A percentile compares a stretch with the other conserved stretches of the same genome.
Conservation (phyloP, 2,113 vertebrate species). For the Sinosuthora webbiana region DNA sequence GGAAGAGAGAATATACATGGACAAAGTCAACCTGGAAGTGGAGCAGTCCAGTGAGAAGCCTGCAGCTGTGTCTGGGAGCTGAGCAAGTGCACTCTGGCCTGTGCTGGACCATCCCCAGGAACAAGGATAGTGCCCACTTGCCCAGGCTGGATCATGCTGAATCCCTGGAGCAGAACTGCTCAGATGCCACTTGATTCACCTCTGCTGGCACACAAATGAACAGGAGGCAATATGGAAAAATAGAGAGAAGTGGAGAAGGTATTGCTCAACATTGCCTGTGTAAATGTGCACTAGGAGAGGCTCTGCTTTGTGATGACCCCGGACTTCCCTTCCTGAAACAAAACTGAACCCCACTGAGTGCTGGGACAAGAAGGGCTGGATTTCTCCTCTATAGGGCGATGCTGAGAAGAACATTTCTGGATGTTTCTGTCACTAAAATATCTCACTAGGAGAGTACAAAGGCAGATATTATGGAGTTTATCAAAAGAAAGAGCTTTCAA, state of each 20-base stretch:
- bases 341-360: background rate
- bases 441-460: slow-evolving; percentile 5
- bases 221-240: background rate
- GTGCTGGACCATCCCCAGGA: background rate
- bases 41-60: background rate
- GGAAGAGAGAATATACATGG: background rate
- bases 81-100: background rate
- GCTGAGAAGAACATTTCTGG: background rate
- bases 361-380: background rate
- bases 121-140: background rate
- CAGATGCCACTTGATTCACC: background rate
- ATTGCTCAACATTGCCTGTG: background rate
- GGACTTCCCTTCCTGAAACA: background rate
- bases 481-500: slow-evolving; percentile 34
- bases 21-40: background rate
- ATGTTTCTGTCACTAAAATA: background rate
- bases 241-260: background rate
- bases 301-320: background rate
- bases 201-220: background rate
- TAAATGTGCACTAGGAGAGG: background rate
- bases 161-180: background rate
- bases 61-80: background rate
- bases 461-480: background rate
- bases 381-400: background rate
- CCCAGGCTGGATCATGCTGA: background rate